These are phyloP conservation scores for Serilophus lunatus DNA, from an alignment of 2,113 vertebrate species.

Conservation along the genomic window DNA sequence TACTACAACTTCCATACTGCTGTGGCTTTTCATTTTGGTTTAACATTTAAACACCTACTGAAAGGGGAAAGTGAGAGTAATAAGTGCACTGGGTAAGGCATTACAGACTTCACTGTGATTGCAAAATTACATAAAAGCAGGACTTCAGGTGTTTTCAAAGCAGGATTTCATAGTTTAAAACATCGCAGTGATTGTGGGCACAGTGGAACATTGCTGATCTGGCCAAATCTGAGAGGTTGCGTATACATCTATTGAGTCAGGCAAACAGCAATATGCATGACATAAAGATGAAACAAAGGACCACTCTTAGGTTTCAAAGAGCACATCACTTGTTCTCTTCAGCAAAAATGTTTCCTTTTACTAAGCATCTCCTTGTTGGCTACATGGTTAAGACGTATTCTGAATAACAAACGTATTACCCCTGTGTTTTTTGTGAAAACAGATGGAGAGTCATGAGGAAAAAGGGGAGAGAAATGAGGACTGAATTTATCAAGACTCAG, in stretches of 20 bases:
- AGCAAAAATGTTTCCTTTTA: background rate
- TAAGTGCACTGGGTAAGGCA: background rate
- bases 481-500: background rate
- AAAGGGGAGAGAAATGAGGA: background rate
- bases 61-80: conserved; percentile 56
- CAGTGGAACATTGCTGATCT: background rate
- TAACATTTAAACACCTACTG: conserved; percentile 47
- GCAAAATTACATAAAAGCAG: background rate
- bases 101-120: background rate
- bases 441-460: background rate
- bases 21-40: conserved; percentile 55
- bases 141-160: background rate
- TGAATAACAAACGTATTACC: background rate
- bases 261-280: background rate
- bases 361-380: background rate
- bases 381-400: background rate
- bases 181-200: background rate
- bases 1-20: conserved; percentile 5
- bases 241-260: background rate
- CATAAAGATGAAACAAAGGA: background rate
- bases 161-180: background rate
- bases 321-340: background rate
- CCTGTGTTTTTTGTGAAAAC: background rate
- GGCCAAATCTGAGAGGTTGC: background rate
- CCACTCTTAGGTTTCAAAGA: background rate